phyloP scores from a whole-genome alignment of 1,140 invertebrate species.

The Harlomillsia oculata region DNA sequence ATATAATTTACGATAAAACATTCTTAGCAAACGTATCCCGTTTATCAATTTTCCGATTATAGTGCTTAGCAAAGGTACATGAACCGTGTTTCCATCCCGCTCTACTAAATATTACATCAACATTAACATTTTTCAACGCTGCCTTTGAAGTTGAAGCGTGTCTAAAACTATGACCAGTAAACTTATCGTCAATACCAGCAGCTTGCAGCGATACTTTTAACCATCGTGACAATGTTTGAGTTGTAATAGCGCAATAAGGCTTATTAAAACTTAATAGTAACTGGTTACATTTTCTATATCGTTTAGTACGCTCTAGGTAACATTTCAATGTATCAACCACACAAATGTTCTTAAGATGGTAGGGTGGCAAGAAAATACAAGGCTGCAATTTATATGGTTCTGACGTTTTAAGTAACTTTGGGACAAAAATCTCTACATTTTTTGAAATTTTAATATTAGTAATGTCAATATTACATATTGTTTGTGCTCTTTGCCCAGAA shows the following conservation, averaged over 20 bases:
- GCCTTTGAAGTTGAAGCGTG: conserved; percentile 6
- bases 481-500: conserved; percentile 1
- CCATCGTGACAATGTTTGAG: conserved; percentile 2
- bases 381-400: not conserved
- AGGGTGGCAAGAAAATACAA: not conserved
- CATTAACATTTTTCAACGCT: not conserved
- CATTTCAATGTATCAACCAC: not conserved
- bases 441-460: not conserved
- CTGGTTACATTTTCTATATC: not conserved
- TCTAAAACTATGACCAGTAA: not conserved
- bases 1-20: not conserved
- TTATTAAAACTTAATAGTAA: not conserved
- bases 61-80: not conserved
- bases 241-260: not conserved
- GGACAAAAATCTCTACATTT: not conserved
- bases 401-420: not conserved
- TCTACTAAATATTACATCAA: not conserved
- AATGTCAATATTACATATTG: not conserved
- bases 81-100: conserved; percentile 8
- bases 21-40: not conserved
- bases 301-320: not conserved
- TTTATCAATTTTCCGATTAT: not conserved
- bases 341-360: not conserved
- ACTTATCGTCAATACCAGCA: not conserved
- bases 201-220: not conserved